phyloP scores from a whole-genome alignment of 2,888 invertebrate genomes.

The Coleophora flavipennella region DNA sequence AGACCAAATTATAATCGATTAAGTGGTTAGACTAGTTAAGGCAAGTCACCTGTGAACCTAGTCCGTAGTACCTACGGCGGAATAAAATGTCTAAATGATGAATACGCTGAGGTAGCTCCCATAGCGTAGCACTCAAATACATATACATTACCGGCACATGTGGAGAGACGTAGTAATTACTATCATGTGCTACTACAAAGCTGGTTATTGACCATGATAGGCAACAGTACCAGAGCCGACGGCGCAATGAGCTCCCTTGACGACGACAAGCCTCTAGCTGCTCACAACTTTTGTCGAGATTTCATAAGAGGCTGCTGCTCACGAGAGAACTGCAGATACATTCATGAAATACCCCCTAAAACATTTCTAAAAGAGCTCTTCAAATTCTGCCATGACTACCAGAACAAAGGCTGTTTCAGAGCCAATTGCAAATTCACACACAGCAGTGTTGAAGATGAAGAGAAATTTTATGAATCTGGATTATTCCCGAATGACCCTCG shows the following conservation, averaged over 20 bases:
- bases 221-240: conserved; percentile 25
- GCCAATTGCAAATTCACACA: conserved; percentile 80
- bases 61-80: too few relatives aligned
- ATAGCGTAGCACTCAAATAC: too few relatives aligned
- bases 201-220: conserved; percentile 22
- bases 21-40: too few relatives aligned
- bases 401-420: conserved; percentile 79
- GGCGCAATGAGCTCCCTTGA: conserved; percentile 35
- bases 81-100: too few relatives aligned
- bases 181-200: too few relatives aligned
- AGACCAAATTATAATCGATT: too few relatives aligned
- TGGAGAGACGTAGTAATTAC: too few relatives aligned
- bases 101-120: too few relatives aligned
- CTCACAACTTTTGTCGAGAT: conserved; percentile 58
- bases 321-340: conserved; percentile 68
- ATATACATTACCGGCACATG: too few relatives aligned
- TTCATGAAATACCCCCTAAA: conserved; percentile 54
- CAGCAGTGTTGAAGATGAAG: conserved; percentile 78
- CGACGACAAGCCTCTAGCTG: conserved; percentile 28
- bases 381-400: conserved; percentile 74
- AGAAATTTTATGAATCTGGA: conserved; percentile 76
- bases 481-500: conserved; percentile 69
- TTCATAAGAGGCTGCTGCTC: conserved; percentile 62
- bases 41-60: too few relatives aligned
- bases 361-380: conserved; percentile 49